phyloP scores from a whole-genome alignment of 2,888 invertebrate genomes.

The Apotomis turbidana region DNA sequence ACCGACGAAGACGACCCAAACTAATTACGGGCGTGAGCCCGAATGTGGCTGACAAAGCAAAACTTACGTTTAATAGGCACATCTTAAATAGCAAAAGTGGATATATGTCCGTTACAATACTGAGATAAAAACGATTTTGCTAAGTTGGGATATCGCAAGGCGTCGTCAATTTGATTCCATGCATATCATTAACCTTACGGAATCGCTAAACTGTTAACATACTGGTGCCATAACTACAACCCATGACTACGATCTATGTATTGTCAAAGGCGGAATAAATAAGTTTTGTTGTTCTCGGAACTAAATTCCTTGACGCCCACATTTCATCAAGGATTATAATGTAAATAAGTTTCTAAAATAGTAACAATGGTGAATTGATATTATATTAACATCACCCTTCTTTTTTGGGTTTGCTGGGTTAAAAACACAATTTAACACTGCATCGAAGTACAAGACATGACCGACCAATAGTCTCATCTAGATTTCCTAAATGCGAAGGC shows the following conservation, averaged over 20 bases:
- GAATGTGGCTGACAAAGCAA: no score
- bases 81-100: no score
- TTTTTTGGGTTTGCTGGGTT: no score
- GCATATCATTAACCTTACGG: constrained; percentile 18
- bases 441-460: background rate
- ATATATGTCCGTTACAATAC: no score
- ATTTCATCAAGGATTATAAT: constrained; percentile 45
- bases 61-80: no score
- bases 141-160: no score
- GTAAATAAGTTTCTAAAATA: constrained; percentile 48
- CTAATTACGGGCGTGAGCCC: no score
- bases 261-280: constrained; percentile 5
- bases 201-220: constrained; percentile 12
- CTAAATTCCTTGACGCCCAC: constrained; percentile 14
- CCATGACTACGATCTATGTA: background rate
- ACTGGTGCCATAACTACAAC: constrained; percentile 9
- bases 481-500: background rate
- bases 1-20: no score
- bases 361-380: constrained; percentile 8
- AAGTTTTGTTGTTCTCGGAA: constrained; percentile 12
- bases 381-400: background rate
- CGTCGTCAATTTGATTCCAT: no score
- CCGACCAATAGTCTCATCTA: background rate
- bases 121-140: no score
- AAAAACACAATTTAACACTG: no score